phyloP scores from a whole-genome alignment of 1,140 invertebrate species.

The Chionoecetes opilio region DNA sequence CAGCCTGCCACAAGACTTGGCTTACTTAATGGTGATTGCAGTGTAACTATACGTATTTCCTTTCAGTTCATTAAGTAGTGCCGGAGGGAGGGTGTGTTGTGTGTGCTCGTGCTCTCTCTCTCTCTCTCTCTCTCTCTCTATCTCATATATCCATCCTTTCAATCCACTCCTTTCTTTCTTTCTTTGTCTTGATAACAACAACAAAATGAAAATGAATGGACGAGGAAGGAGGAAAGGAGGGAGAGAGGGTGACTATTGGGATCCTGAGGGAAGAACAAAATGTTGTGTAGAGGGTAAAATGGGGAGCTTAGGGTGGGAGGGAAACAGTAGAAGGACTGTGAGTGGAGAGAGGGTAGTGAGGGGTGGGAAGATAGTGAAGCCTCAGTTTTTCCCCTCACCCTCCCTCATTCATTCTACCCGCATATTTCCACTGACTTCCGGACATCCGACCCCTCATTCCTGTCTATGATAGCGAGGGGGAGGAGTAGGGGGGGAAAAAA shows the following conservation, averaged over 20 bases:
- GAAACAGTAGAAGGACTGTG: not conserved
- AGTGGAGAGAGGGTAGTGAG: not conserved
- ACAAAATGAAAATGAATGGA: not conserved
- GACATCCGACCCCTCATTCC: not conserved
- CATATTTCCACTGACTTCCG: not conserved
- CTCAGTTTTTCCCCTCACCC: not conserved
- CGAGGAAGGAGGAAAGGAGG: not conserved
- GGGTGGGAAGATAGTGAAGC: no score
- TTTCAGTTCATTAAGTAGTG: not conserved
- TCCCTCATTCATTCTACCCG: not conserved
- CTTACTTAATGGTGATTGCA: not conserved
- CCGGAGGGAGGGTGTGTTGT: not conserved
- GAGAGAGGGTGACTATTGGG: not conserved
- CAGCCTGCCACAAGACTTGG: not conserved
- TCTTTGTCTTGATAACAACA: not conserved
- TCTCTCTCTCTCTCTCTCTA: conserved; percentile 9
- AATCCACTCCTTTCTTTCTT: not conserved
- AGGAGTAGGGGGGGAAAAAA: not conserved
- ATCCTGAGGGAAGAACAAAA: not conserved
- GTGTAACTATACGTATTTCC: not conserved
- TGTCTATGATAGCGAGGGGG: not conserved
- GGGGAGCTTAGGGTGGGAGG: not conserved
- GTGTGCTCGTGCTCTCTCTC: not conserved
- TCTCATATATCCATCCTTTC: not conserved
- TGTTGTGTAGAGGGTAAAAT: not conserved